Evolutionary conservation across 1,140 invertebrate species (phyloP).

Genomic region (Lepidurus arcticus): DNA sequence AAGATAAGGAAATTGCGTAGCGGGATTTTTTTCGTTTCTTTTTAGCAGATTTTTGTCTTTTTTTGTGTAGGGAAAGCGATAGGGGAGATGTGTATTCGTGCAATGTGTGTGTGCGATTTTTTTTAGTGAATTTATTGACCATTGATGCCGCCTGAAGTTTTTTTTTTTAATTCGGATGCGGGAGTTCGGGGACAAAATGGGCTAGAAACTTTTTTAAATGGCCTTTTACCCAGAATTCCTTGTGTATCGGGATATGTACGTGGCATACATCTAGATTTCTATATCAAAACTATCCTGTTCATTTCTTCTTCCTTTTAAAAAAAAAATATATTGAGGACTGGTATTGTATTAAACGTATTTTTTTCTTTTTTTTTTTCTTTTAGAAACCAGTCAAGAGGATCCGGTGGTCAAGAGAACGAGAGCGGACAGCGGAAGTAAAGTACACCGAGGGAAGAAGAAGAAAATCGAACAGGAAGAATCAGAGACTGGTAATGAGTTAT

Average conservation of each 20-base stretch:
- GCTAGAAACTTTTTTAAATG: not conserved
- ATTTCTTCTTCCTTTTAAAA: not conserved
- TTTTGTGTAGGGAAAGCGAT: not conserved
- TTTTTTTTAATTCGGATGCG: not conserved
- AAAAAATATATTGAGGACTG: not conserved
- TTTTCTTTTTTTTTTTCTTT: not conserved
- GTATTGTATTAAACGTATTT: not conserved
- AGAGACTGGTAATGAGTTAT: too few species aligned
- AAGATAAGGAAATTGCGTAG: too few species aligned
- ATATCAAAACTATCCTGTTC: not conserved
- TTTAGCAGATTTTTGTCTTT: not conserved
- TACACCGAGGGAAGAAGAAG: too few species aligned
- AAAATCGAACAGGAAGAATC: too few species aligned
- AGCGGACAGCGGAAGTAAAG: too few species aligned
- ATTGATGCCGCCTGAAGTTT: not conserved
- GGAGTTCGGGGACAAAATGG: not conserved
- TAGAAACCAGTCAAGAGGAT: not conserved
- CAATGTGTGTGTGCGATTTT: constrained; percentile 12
- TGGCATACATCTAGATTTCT: constrained; percentile 16
- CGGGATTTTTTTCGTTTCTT: too few species aligned
- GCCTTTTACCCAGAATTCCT: constrained; percentile 17
- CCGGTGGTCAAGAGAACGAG: too few species aligned
- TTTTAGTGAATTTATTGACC: not conserved
- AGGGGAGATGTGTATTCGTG: not conserved
- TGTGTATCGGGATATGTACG: not conserved